Evolutionary conservation across 2,888 invertebrate species (phyloP).

Genomic region (Micropterix aruncella): DNA sequence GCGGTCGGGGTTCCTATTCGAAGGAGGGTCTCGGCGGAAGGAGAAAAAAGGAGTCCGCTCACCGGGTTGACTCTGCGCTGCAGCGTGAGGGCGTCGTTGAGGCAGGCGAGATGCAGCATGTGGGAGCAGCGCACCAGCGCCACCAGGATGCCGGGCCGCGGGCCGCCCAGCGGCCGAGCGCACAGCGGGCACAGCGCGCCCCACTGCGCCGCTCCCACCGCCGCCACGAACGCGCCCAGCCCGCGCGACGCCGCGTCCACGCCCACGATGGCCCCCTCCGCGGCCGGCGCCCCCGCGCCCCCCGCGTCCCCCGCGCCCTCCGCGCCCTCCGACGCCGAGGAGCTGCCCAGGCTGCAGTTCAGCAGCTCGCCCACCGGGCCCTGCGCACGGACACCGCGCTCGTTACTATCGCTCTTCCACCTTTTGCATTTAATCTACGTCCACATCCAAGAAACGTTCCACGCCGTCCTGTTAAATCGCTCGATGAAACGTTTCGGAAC

Average conservation of each 20-base stretch:
- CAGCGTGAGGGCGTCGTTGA: constrained; percentile 58
- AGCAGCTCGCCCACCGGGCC: constrained; percentile 50
- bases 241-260: constrained; percentile 35
- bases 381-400: too few relatives aligned
- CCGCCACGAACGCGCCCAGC: constrained; percentile 54
- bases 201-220: constrained; percentile 48
- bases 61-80: constrained; percentile 40
- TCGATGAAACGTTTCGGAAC: too few relatives aligned
- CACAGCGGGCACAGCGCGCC: constrained; percentile 62
- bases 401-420: too few relatives aligned
- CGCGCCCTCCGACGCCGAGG: constrained; percentile 46
- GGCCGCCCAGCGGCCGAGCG: constrained; percentile 48
- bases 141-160: constrained; percentile 37
- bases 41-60: too few relatives aligned
- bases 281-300: constrained; percentile 17
- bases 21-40: too few relatives aligned
- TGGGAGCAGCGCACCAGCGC: constrained; percentile 63
- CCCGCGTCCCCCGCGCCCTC: constrained; percentile 15
- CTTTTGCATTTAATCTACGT: too few relatives aligned
- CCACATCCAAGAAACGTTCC: too few relatives aligned
- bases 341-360: constrained; percentile 57
- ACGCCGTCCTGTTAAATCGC: too few relatives aligned
- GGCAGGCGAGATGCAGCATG: constrained; percentile 66
- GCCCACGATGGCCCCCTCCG: constrained; percentile 16
- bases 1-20: too few relatives aligned